These are phyloP conservation scores for Julus scanicus DNA, from an alignment of 2,888 invertebrate species.

Conservation along the genomic window DNA sequence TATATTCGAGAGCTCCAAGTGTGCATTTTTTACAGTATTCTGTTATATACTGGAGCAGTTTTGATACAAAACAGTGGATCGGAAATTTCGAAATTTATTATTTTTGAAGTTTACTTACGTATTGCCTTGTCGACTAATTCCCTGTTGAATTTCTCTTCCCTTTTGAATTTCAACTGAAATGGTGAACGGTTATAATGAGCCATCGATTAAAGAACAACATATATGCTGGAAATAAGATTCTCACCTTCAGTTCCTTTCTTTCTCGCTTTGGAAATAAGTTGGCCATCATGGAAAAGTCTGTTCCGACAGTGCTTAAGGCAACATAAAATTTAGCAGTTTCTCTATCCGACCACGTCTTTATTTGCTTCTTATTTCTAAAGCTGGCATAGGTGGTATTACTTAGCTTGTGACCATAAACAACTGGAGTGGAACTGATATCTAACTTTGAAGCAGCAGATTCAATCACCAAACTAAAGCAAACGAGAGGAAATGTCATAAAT, in stretches of 20 bases:
- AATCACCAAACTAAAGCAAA: slow-evolving; percentile 55
- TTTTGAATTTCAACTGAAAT: slow-evolving; percentile 82
- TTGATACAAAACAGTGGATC: no score
- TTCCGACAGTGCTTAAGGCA: slow-evolving; percentile 88
- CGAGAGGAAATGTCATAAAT: not conserved
- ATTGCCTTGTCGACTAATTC: slow-evolving; percentile 67
- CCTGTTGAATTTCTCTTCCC: slow-evolving; percentile 76
- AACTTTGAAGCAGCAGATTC: slow-evolving; percentile 55
- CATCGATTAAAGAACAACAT: no score
- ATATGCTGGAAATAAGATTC: not conserved
- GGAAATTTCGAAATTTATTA: no score
- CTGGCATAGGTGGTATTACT: slow-evolving; percentile 52
- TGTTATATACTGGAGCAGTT: no score
- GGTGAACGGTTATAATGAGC: no score
- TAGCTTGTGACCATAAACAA: slow-evolving; percentile 54
- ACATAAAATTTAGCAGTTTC: slow-evolving; percentile 93
- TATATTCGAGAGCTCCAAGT: no score
- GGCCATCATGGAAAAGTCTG: slow-evolving; percentile 92
- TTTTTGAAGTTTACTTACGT: slow-evolving; percentile 63
- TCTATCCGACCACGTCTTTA: slow-evolving; percentile 49
- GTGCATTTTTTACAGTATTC: no score
- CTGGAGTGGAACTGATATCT: not conserved
- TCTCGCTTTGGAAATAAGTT: slow-evolving; percentile 82
- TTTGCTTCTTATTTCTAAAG: slow-evolving; percentile 37
- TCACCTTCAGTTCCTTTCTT: slow-evolving; percentile 81